Evolutionary conservation across 1,140 invertebrate genomes (phyloP).

Genomic region (Drosophila triauraria): DNA sequence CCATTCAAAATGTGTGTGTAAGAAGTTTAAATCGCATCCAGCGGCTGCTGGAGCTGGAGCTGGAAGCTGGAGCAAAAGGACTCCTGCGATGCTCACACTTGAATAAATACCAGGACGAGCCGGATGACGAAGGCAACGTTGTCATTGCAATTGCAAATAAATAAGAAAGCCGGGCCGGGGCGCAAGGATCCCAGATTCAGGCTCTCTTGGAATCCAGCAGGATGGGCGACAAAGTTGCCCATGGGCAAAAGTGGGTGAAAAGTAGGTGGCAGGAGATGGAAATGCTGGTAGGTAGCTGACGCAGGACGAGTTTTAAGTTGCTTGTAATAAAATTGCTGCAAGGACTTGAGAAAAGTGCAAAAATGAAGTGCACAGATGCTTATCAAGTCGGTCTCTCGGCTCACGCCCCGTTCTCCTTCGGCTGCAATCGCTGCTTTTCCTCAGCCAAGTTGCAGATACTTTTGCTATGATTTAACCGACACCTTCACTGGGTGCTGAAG

Average conservation of each 20-base stretch:
- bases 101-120: constrained; percentile 71
- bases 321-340: constrained; percentile 78
- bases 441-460: constrained; percentile 49
- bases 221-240: constrained; percentile 65
- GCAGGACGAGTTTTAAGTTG: constrained; percentile 71
- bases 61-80: constrained; percentile 14
- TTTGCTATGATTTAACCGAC: constrained; percentile 65
- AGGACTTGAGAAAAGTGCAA: constrained; percentile 73
- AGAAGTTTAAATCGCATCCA: constrained; percentile 82
- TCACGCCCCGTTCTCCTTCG: not conserved
- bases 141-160: constrained; percentile 83
- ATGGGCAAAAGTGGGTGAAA: constrained; percentile 16
- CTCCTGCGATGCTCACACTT: constrained; percentile 70
- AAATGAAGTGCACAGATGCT: constrained; percentile 82
- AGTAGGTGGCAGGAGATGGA: not conserved
- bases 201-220: constrained; percentile 37
- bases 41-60: constrained; percentile 11
- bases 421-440: constrained; percentile 29
- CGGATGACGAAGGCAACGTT: constrained; percentile 68
- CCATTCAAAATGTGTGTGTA: constrained; percentile 82
- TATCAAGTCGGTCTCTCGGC: constrained; percentile 57
- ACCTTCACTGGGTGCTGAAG: constrained; percentile 24
- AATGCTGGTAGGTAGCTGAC: not conserved
- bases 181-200: constrained; percentile 36
- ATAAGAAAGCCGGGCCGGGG: constrained; percentile 62